Evolutionary conservation across 1,140 invertebrate genomes (phyloP), one percentile per base, ranked within the genome.

Genomic region (Rhynchophorus ferrugineus): DNA sequence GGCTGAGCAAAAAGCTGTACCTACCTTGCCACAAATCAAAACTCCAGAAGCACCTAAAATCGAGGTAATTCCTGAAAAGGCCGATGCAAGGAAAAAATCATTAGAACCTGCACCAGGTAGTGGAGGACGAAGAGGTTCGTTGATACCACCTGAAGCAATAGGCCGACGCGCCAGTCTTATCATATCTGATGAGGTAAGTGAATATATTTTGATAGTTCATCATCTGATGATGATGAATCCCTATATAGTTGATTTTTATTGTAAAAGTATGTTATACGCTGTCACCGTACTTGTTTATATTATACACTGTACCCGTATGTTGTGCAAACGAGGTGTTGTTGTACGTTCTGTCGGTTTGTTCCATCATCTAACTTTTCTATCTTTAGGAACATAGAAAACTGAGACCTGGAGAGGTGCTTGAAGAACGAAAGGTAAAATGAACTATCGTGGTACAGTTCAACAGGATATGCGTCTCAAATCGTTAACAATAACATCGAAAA

Each of bases 351-450:
- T 50, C 17, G 13, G 3, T 13, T 11, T 21, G 45, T 53, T 14
- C 39, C 47, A 46, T 36, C 20, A 49, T 17, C 55, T 58, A 59
- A 59, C 48, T 61, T 64, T 61, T 64, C 51, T 65, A 49, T 62
- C 58, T 49, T 55, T 65, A 70, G 68, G 68, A 69, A 60, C 64
- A 66, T 66, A 70, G 86, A 76, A 92, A 91, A 83, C 84, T 92
- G 75, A 87, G 89, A 67, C 89, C 89, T 57, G 89, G 89, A 72
- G 89, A 93, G 79, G 85, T 92, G 73, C 69, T 88, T 70, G 89
- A 91, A 76, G 89, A 93, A 68, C 87, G 84, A 77, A 90, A 89
- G 89, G 89, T 93, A 89, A 91, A 85, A 73, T 29, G 8, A 17
- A 43, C 24, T n/a, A 24, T 19, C 42, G 35, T 45, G 49, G 19